Evolutionary conservation across 1,140 invertebrate species (phyloP).

Genomic region (Melipona quadrifasciata): DNA sequence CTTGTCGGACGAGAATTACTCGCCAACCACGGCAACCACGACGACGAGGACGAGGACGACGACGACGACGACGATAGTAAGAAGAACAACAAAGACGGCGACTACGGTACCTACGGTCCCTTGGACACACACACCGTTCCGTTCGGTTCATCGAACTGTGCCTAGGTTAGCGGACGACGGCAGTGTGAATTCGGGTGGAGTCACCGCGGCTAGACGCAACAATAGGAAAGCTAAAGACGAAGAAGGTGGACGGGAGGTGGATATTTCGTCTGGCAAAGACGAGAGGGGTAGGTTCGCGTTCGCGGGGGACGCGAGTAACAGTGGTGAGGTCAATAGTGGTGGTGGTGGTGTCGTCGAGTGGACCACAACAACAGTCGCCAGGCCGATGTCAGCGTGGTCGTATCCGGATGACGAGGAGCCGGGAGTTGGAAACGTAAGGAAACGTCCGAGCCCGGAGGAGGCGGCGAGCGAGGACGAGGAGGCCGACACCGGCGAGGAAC

Average conservation of each 20-base stretch:
- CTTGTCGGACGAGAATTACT: background rate
- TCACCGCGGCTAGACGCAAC: background rate
- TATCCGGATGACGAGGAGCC: slow-evolving; percentile 71
- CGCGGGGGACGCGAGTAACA: slow-evolving; percentile 51
- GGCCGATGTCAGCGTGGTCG: slow-evolving; percentile 78
- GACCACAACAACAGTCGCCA: slow-evolving; percentile 73
- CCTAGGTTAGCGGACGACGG: slow-evolving; percentile 40
- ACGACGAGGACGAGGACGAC: slow-evolving; percentile 45
- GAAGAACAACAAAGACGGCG: background rate
- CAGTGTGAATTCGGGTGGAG: background rate
- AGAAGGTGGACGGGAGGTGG: slow-evolving; percentile 36
- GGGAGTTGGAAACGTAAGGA: slow-evolving; percentile 73
- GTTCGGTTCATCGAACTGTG: slow-evolving; percentile 20
- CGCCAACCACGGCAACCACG: slow-evolving; percentile 27
- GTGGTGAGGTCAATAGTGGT: slow-evolving; percentile 62
- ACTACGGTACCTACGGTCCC: slow-evolving; percentile 35
- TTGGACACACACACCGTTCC: slow-evolving; percentile 13
- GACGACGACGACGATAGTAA: background rate
- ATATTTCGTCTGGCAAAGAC: slow-evolving; percentile 51
- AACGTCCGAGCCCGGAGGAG: slow-evolving; percentile 67
- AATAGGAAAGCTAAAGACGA: slow-evolving; percentile 45
- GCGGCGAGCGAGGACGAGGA: slow-evolving; percentile 37
- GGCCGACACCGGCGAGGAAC: slow-evolving; percentile 42
- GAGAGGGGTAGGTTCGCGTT: slow-evolving; percentile 35
- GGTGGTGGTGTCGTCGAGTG: slow-evolving; percentile 71